Evolutionary conservation across 2,888 invertebrate genomes (phyloP).

Genomic region (Pollenia labialis): DNA sequence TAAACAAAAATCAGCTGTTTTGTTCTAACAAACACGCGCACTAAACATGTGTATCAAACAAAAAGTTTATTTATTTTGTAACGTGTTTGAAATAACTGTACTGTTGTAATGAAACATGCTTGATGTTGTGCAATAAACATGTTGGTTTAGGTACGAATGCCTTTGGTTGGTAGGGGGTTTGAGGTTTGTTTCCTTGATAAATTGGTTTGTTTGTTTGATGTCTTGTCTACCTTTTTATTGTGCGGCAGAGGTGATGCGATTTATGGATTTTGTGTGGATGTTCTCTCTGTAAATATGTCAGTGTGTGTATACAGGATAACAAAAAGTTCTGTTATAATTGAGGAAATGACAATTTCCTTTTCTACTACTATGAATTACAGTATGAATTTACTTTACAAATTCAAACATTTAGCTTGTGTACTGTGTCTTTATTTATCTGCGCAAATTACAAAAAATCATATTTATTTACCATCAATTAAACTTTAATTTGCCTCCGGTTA

Average conservation of each 20-base stretch:
- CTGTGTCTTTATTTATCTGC: neutral
- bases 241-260: constrained; percentile 18
- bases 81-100: constrained; percentile 8
- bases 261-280: constrained; percentile 13
- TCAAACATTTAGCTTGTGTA: constrained; percentile 26
- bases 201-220: neutral
- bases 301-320: constrained; percentile 47
- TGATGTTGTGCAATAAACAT: constrained; percentile 45
- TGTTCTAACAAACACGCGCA: neutral
- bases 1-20: constrained; percentile 76
- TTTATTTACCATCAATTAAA: constrained; percentile 30
- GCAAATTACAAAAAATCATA: neutral
- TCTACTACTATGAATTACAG: constrained; percentile 30
- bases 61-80: neutral
- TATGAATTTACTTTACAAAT: constrained; percentile 32
- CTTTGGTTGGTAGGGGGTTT: neutral
- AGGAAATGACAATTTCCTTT: constrained; percentile 74
- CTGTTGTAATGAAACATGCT: constrained; percentile 56
- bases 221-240: neutral
- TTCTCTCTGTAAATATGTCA: neutral
- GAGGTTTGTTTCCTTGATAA: constrained; percentile 39
- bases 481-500: constrained; percentile 43
- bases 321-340: constrained; percentile 70
- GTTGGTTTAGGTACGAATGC: neutral
- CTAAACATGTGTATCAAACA: constrained; percentile 14